Conservation (phyloP, 53 echinoderm and acorn worm genomes). For the Holothuria scabra region DNA sequence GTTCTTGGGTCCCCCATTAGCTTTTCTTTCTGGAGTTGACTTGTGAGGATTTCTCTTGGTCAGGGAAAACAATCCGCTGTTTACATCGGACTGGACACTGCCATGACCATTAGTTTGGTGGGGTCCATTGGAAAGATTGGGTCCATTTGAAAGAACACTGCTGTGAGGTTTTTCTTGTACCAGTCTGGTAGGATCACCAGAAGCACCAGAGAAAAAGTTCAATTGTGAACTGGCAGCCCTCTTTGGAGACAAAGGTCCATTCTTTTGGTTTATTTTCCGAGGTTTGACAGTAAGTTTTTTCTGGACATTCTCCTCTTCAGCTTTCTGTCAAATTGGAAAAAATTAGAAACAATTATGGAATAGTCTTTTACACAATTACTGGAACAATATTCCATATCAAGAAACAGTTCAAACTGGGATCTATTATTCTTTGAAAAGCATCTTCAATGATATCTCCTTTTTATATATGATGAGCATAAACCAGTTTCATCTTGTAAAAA, state of each 20-base stretch:
- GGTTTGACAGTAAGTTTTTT: conserved; percentile 22
- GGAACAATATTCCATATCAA: no score
- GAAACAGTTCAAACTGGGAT: no score
- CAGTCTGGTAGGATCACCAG: not conserved
- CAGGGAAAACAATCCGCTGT: conserved; percentile 5
- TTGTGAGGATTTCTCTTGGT: conserved; percentile 14
- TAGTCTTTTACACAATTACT: no score
- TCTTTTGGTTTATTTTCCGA: not conserved
- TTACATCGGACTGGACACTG: not conserved
- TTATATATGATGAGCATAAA: not conserved
- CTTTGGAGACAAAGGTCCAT: conserved; percentile 17
- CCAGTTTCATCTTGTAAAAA: not conserved
- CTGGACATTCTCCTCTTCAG: conserved; percentile 4
- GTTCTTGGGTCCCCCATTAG: no score
- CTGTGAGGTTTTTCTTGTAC: not conserved
- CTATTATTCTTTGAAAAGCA: no score
- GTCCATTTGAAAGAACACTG: not conserved
- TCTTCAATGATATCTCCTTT: no score
- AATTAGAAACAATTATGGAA: not conserved
- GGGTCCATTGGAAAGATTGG: not conserved
- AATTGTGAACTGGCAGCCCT: not conserved
- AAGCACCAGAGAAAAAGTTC: conserved; percentile 35
- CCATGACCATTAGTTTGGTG: not conserved
- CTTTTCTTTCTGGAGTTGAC: not conserved
- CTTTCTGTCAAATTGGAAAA: conserved; percentile 38